Conservation (phyloP, 2,888 invertebrate species). For the Machimus rusticus region DNA sequence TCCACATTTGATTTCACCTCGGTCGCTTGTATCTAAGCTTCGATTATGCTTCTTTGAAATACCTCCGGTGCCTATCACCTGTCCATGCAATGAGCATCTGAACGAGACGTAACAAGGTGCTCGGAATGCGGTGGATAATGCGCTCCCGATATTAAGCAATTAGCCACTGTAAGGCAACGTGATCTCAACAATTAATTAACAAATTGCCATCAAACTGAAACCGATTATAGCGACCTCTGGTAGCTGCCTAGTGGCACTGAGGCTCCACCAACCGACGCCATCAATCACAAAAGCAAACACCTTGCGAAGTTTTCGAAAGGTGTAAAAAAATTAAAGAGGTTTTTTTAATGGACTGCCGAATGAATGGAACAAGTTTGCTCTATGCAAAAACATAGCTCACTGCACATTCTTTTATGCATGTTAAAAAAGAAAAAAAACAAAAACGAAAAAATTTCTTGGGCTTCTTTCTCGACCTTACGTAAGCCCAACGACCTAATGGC, state of each 20-base stretch:
- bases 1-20: neutral
- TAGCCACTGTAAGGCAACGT: neutral
- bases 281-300: neutral
- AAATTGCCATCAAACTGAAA: neutral
- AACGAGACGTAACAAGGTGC: neutral
- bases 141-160: neutral
- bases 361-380: neutral
- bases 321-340: neutral
- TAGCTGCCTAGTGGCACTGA: neutral
- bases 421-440: neutral
- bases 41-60: neutral
- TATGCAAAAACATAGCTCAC: neutral
- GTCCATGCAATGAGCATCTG: neutral
- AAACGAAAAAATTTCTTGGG: neutral
- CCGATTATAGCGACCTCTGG: neutral
- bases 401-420: neutral
- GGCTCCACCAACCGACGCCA: neutral
- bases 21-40: neutral
- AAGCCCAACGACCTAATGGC: neutral
- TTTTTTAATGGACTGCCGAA: neutral
- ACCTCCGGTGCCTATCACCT: neutral
- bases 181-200: neutral
- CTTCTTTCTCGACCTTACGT: neutral
- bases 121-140: neutral
- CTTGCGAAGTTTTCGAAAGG: neutral